Evolutionary conservation across 2,797 vertebrate species (phyloP), one percentile per base, ranked within the genome.

Genomic region (Tauraco hartlaubi): DNA sequence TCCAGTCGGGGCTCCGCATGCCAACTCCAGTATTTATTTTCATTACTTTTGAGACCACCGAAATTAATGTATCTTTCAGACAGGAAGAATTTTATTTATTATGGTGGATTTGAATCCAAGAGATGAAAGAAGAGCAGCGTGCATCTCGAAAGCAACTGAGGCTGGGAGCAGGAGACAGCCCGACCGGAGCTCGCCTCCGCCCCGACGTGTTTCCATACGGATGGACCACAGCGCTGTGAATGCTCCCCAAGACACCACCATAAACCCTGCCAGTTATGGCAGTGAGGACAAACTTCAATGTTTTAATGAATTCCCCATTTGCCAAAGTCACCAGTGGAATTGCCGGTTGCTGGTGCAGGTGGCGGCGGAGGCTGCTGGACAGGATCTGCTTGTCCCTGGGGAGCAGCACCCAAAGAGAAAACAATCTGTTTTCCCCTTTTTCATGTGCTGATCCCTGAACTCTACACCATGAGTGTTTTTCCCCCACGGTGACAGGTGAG

Each of bases 71-170:
- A 97, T 97, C 97, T 97, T 97, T 97, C 96, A 97, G 96, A 97
- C 97, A 97, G 97, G 97, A 97, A 97, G 95, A 97, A 97, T 97
- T 97, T 95, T 97, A 97, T 97, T 97, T 97, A 97, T 97, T 97
- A 97, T 97, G 96, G 93, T 97, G 94, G 71, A 93, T 94, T 96
- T 94, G 94, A 89, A 96, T 97, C 97, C 97, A 96, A 93, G 95
- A 96, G 97, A 97, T 97, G 97, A 97, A 97, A 97, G 96, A 92
- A 92, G 96, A 95, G 93, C 88, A 91, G 74, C 6, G 26, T 90
- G 95, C 95, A 94, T 95, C 92, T 91, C 39, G 3, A 95, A 94
- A 94, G 48, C 22, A 8, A 71, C 39, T 0, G 7, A 89, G 64
- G 55, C 83, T 62, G 72, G 85, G 44, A 96, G 91, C 20, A 2